phyloP scores from a whole-genome alignment of 1,140 invertebrate genomes.

The Luehdorfia chinensis region DNA sequence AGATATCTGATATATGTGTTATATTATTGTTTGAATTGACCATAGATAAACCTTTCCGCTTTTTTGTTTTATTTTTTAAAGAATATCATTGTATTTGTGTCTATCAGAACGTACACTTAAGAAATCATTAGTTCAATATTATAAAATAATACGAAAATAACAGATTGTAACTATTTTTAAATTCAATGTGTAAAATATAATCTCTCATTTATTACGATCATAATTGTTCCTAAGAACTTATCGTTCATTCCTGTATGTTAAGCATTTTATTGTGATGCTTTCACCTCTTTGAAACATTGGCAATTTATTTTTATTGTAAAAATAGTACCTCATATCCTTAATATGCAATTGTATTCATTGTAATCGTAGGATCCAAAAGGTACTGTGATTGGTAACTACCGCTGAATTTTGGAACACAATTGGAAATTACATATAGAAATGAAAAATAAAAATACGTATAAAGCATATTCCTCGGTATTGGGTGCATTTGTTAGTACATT shows the following conservation, averaged over 20 bases:
- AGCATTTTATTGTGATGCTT: conserved; percentile 24
- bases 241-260: conserved; percentile 22
- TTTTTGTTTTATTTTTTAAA: conserved; percentile 13
- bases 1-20: not conserved
- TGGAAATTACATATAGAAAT: conserved; percentile 24
- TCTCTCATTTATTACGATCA: conserved; percentile 22
- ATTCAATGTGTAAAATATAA: conserved; percentile 18
- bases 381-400: conserved; percentile 72
- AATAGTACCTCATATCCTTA: conserved; percentile 19
- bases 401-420: conserved; percentile 48
- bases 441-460: conserved; percentile 27
- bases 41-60: not conserved
- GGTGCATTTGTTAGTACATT: conserved; percentile 62
- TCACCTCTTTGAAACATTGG: conserved; percentile 23
- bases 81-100: conserved; percentile 19
- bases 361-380: conserved; percentile 56
- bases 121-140: conserved; percentile 6
- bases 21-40: not conserved
- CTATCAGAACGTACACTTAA: conserved; percentile 15
- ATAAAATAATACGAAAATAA: conserved; percentile 1
- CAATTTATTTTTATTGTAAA: conserved; percentile 33
- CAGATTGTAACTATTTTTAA: conserved; percentile 18
- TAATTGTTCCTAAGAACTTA: conserved; percentile 27
- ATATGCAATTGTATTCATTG: conserved; percentile 45
- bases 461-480: conserved; percentile 41